Conservation (phyloP, 2,888 invertebrate genomes). For the Camponotus fellah region DNA sequence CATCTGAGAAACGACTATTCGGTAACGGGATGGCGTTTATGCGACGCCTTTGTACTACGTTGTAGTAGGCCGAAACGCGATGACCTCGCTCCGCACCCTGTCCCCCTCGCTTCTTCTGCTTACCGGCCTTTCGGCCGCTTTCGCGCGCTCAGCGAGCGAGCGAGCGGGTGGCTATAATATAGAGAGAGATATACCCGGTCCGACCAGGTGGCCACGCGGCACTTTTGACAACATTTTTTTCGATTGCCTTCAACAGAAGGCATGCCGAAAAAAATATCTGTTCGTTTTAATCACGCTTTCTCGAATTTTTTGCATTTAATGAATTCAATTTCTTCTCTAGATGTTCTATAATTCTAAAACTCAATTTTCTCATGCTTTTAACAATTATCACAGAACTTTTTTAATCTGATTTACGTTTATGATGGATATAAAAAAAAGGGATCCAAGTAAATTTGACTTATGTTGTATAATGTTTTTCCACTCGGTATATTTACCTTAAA, state of each 20-base stretch:
- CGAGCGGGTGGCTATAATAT: conserved; percentile 36
- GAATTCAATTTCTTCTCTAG: not conserved
- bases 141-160: conserved; percentile 39
- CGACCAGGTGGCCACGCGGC: conserved; percentile 49
- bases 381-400: not conserved
- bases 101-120: conserved; percentile 56
- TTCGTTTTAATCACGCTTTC: not conserved
- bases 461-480: not conserved
- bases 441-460: not conserved
- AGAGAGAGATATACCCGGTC: conserved; percentile 37
- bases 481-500: not conserved
- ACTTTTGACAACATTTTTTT: conserved; percentile 50
- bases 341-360: not conserved
- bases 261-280: not conserved
- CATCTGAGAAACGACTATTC: conserved; percentile 45
- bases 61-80: conserved; percentile 45
- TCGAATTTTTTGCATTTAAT: not conserved
- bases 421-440: not conserved
- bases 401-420: not conserved
- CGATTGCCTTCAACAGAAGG: not conserved
- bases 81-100: conserved; percentile 48
- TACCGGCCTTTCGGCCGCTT: conserved; percentile 63
- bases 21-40: conserved; percentile 68
- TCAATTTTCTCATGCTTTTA: not conserved
- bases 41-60: conserved; percentile 54